These are phyloP conservation scores for Psilopogon haemacephalus DNA, from an alignment of 2,113 vertebrate genomes.

Conservation along the genomic window DNA sequence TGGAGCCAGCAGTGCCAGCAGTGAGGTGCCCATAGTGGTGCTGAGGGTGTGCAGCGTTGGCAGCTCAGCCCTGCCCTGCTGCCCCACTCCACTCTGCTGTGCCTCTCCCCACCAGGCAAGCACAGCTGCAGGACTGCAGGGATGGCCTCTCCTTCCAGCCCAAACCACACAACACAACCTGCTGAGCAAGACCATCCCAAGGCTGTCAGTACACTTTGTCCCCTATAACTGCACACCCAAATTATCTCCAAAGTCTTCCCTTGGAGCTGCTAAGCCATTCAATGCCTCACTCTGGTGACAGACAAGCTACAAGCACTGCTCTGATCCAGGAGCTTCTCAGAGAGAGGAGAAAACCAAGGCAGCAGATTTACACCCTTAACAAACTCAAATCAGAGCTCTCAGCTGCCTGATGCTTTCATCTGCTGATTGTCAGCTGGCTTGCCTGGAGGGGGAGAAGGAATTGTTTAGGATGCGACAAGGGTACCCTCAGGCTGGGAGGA, in stretches of 20 bases:
- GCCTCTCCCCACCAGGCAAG: background rate
- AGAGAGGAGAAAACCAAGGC: constrained; percentile 37
- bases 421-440: constrained; percentile 28
- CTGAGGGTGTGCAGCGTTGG: background rate
- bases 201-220: constrained; percentile 40
- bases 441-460: constrained; percentile 41
- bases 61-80: background rate
- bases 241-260: constrained; percentile 15
- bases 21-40: background rate
- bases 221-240: constrained; percentile 33
- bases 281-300: constrained; percentile 52
- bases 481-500: background rate
- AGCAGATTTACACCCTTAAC: constrained; percentile 56
- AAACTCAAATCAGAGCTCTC: constrained; percentile 62
- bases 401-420: constrained; percentile 63
- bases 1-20: background rate
- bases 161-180: constrained; percentile 3
- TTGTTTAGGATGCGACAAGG: background rate
- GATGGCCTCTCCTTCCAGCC: background rate
- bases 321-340: constrained; percentile 60
- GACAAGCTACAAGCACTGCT: constrained; percentile 54
- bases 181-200: constrained; percentile 9
- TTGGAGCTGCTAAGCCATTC: constrained; percentile 56
- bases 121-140: background rate
- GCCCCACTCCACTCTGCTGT: background rate